These are phyloP conservation scores for Villa cingulata DNA, from an alignment of 2,888 invertebrate species.

Conservation along the genomic window DNA sequence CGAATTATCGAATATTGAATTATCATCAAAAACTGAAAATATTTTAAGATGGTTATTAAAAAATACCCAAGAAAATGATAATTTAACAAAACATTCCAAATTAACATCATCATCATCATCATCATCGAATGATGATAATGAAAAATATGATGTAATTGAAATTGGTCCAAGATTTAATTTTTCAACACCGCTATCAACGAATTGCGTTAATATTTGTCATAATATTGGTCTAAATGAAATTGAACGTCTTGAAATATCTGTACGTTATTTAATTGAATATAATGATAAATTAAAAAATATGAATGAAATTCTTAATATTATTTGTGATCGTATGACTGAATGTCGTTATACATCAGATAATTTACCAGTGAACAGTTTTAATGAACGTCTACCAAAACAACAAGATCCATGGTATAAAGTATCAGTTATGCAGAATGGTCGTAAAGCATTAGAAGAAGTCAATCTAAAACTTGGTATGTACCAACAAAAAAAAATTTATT, in stretches of 20 bases:
- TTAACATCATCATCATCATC: slow-evolving; percentile 41
- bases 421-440: slow-evolving; percentile 64
- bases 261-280: slow-evolving; percentile 55
- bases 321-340: slow-evolving; percentile 91
- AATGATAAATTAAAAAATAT: slow-evolving; percentile 8
- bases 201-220: slow-evolving; percentile 87
- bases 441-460: slow-evolving; percentile 65
- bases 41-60: slow-evolving; percentile 66
- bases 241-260: slow-evolving; percentile 67
- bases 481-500: background rate
- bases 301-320: slow-evolving; percentile 40
- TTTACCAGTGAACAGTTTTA: slow-evolving; percentile 49
- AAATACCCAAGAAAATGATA: slow-evolving; percentile 50
- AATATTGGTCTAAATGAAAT: slow-evolving; percentile 66
- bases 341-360: slow-evolving; percentile 61
- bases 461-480: slow-evolving; percentile 58
- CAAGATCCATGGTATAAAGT: slow-evolving; percentile 74
- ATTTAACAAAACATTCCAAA: too few species aligned
- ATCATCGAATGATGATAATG: slow-evolving; percentile 31
- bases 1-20: slow-evolving; percentile 40
- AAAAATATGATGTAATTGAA: slow-evolving; percentile 49
- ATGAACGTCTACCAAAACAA: slow-evolving; percentile 47
- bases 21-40: slow-evolving; percentile 47
- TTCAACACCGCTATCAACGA: slow-evolving; percentile 90
- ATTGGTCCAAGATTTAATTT: slow-evolving; percentile 90